phyloP scores from a whole-genome alignment of 2,888 invertebrate species.

The Papilio demoleus region DNA sequence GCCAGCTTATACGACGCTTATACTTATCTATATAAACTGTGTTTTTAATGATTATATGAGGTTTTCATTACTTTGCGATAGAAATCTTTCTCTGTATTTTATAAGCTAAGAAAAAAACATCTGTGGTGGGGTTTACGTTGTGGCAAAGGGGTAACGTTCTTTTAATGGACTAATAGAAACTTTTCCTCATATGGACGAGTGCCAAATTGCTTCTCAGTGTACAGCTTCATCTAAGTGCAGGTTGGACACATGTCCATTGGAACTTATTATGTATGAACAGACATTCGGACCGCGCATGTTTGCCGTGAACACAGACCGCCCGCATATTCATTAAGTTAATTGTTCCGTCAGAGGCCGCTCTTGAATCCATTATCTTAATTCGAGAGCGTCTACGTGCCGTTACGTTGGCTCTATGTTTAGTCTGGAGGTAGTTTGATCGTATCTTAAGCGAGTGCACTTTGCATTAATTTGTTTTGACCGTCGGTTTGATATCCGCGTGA shows the following conservation, averaged over 20 bases:
- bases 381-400: constrained; percentile 40
- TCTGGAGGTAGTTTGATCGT: constrained; percentile 15
- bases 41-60: not conserved
- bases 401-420: constrained; percentile 23
- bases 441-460: constrained; percentile 21
- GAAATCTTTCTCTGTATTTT: not conserved
- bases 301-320: constrained; percentile 44
- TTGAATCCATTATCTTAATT: constrained; percentile 56
- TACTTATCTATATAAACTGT: too few species aligned
- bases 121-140: not conserved
- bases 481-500: constrained; percentile 14
- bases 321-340: constrained; percentile 70
- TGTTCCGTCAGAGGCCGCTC: constrained; percentile 55
- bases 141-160: not conserved
- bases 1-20: too few species aligned
- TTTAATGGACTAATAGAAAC: not conserved
- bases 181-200: not conserved
- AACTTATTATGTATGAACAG: constrained; percentile 37
- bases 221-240: constrained; percentile 2
- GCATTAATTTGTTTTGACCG: constrained; percentile 21
- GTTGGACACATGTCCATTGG: constrained; percentile 10
- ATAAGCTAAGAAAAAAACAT: too few species aligned
- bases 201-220: not conserved
- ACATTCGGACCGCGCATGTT: constrained; percentile 42
- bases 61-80: not conserved